Percentiles rank a stretch among this genome's conserved stretches.
Conservation (phyloP, 1,140 invertebrate species). For the Neodiprion lecontei region DNA sequence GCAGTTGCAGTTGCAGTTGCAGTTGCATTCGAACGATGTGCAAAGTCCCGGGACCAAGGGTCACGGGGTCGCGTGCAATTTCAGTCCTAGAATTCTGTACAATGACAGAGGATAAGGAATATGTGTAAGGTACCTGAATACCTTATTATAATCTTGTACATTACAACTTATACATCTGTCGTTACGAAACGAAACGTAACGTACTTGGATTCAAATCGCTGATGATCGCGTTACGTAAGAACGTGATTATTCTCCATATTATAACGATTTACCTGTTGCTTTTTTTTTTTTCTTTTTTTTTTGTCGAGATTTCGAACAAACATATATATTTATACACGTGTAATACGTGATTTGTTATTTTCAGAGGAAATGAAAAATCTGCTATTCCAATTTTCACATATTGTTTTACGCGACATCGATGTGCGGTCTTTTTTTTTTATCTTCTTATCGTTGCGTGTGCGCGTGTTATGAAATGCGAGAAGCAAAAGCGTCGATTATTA, state of each 20-base stretch:
- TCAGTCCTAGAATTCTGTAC: neutral
- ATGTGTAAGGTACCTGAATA: too few species aligned
- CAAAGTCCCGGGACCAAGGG: neutral
- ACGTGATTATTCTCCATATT: neutral
- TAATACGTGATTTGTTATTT: constrained; percentile 15
- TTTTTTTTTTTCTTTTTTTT: constrained; percentile 15
- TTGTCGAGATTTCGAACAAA: neutral
- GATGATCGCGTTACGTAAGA: too few species aligned
- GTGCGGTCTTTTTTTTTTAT: neutral
- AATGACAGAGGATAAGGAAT: neutral
- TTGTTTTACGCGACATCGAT: constrained; percentile 1
- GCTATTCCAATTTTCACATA: constrained; percentile 2
- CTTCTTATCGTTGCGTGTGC: constrained; percentile 9
- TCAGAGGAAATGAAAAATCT: constrained; percentile 11
- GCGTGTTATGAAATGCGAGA: constrained; percentile 25
- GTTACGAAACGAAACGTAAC: too few species aligned
- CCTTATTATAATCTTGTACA: too few species aligned
- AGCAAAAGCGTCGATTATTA: constrained; percentile 54
- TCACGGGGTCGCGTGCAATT: constrained; percentile 3
- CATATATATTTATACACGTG: constrained; percentile 12
- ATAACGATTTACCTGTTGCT: constrained; percentile 6
- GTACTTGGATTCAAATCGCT: too few species aligned
- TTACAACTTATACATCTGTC: too few species aligned
- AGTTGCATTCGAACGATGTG: too few species aligned
- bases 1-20: too few species aligned